These are phyloP conservation scores for Proales similis DNA, from an alignment of 1,140 invertebrate genomes.

Conservation along the genomic window DNA sequence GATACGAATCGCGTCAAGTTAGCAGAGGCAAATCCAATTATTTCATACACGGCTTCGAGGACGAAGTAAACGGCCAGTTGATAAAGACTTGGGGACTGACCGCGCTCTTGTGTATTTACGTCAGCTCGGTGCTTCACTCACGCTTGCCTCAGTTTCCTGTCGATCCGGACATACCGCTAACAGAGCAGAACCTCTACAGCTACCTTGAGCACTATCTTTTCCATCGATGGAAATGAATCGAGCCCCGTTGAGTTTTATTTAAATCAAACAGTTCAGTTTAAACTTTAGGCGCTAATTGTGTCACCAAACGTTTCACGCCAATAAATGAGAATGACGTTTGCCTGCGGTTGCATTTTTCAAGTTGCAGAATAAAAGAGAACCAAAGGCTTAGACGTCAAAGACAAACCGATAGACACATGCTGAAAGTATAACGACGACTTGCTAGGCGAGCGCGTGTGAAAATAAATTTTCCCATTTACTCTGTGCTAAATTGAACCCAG, in stretches of 20 bases:
- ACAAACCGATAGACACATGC: too few relatives aligned
- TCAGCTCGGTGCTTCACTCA: conserved; percentile 14
- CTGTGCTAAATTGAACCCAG: neutral
- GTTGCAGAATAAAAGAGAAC: too few relatives aligned
- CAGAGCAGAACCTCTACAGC: conserved; percentile 15
- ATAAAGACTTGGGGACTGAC: conserved; percentile 39
- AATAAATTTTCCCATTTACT: neutral
- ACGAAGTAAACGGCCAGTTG: conserved; percentile 11
- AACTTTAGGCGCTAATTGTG: too few relatives aligned
- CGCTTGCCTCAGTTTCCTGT: conserved; percentile 20
- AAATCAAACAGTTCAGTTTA: too few relatives aligned
- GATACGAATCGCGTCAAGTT: conserved; percentile 3
- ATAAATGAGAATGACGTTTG: too few relatives aligned
- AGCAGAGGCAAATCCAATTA: neutral
- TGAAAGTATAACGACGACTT: neutral
- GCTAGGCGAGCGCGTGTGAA: neutral
- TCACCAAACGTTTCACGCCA: too few relatives aligned
- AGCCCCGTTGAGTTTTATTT: too few relatives aligned
- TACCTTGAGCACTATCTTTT: conserved; percentile 31
- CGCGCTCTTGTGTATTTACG: conserved; percentile 32
- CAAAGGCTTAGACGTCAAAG: too few relatives aligned
- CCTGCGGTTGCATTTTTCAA: too few relatives aligned
- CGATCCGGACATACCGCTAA: conserved; percentile 1
- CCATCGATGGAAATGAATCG: too few relatives aligned
- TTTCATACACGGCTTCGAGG: conserved; percentile 30